Base-by-base conservation (phyloP, 2,888 invertebrate genomes). In the Criorhina ranunculi region DNA sequence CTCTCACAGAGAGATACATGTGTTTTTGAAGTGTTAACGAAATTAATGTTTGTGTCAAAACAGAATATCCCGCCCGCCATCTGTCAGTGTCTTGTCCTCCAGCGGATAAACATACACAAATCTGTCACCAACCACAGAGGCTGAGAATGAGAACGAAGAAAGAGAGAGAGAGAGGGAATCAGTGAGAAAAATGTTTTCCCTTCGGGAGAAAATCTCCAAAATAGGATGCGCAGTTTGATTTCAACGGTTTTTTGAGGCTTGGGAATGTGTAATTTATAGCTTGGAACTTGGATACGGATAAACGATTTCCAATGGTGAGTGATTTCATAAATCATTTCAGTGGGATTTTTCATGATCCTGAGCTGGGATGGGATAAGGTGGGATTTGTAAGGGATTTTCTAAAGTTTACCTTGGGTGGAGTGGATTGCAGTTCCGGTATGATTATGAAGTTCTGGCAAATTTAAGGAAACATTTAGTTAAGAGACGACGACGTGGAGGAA, bases 71-170 rank as follows among this genome's bases (percentile, higher is more conserved):
- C 62, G 33, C 42, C 62, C 31, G 59, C 55, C 70, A 72, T 82
- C 77, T 82, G 82, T 82, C 82, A 82, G 72, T 77, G 77, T 67
- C 77, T 67, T 70, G 77, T 60, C 72, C 66, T 77, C 44, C 62
- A 55, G 40, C 33, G 49, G 69, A 64, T 55, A 44, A 53, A 66
- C 64, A 76, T 64, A 66, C 64, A 76, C 70, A 82, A 82, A 82
- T 82, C 81, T 82, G 76, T 82, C 81, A 76, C 9, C 66, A 19
- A 76, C 9, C 66, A 19, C 51, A 37, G 31, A 51, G 51, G 33
- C n/a, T 44, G 31, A 40, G 42, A 5, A 0, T 11, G 17, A 15
- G 40, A n/a, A n/a, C n/a, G n/a, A n/a, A n/a, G n/a, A n/a, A n/a
- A n/a, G 35, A 7, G 35, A 19, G 5, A 15, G 19, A 15, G 19